Base-by-base conservation (phyloP, 37 sponge, comb jelly and placozoan species). In the Chondrosia reniformis region DNA sequence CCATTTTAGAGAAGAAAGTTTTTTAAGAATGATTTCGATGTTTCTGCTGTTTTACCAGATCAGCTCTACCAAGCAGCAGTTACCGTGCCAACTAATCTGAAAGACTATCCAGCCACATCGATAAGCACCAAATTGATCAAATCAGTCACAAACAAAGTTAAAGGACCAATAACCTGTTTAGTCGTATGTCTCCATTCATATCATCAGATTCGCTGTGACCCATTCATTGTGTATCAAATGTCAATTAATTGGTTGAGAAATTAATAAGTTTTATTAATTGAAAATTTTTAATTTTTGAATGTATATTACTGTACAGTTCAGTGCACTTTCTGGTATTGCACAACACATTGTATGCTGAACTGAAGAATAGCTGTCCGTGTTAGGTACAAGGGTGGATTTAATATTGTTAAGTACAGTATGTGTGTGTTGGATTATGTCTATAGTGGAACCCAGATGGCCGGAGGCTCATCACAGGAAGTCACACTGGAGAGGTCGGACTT, bases 361-460 rank as follows among this genome's bases (percentile, higher is more conserved):
- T n/a, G n/a, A n/a, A n/a, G n/a, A n/a, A n/a, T n/a, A n/a, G n/a
- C n/a, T n/a, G n/a, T n/a, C n/a, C n/a, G n/a, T n/a, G n/a, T n/a
- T n/a, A n/a, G n/a, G n/a, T n/a, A n/a, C n/a, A n/a, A n/a, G n/a
- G n/a, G 56, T 52, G 56, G 30, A 31, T 54, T 9, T 76, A 3
- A 3, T 12, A 33, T 33, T 63, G 56, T 36, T 8, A 22, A 7
- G 40, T 22, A 37, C 7, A 38, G 30, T 32, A 25, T 66, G 52
- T 45, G 44, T 65, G 39, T 39, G 33, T 63, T 32, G 24, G 43
- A 21, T 13, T 40, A 8, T 54, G 43, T 33, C 0, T 46, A 27
- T 42, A 96, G 97, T 98, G 95, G 95, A 94, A 88, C 7, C 96
- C 96, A 66, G 99, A 98, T 78, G 99, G 99, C 21, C 80, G 93